Conservation (phyloP, 2,797 vertebrate species). For the Columba guinea region DNA sequence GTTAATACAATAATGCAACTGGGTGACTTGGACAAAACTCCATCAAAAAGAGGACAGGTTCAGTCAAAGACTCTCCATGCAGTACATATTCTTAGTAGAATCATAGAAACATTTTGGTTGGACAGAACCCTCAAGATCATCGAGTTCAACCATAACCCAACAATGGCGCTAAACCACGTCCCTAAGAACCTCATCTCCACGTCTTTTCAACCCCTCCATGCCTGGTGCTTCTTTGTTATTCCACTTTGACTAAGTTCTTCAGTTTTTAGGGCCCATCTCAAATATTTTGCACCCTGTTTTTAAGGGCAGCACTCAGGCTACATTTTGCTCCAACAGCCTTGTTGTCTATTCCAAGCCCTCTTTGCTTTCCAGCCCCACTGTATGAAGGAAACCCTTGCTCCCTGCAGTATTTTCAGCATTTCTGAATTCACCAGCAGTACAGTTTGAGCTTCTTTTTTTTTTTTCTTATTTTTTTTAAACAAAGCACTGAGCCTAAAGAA, state of each 20-base stretch:
- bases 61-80: background rate
- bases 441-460: background rate
- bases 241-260: background rate
- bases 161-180: too few relatives aligned
- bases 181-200: too few relatives aligned
- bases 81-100: background rate
- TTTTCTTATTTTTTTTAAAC: too few relatives aligned
- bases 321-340: accelerated
- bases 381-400: background rate
- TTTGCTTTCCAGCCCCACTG: background rate
- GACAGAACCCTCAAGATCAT: too few relatives aligned
- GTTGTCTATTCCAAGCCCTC: accelerated
- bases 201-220: too few relatives aligned
- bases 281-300: background rate
- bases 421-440: background rate
- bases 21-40: background rate
- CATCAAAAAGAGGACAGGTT: background rate
- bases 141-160: too few relatives aligned
- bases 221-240: background rate
- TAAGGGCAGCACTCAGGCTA: background rate
- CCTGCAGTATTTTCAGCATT: background rate
- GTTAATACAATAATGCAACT: background rate
- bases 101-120: too few relatives aligned
- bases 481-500: background rate
- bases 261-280: background rate